A percentile compares a stretch with the other conserved stretches of the same genome.
phyloP scores from a whole-genome alignment of 2,888 invertebrate genomes.

The Abrostola tripartita region DNA sequence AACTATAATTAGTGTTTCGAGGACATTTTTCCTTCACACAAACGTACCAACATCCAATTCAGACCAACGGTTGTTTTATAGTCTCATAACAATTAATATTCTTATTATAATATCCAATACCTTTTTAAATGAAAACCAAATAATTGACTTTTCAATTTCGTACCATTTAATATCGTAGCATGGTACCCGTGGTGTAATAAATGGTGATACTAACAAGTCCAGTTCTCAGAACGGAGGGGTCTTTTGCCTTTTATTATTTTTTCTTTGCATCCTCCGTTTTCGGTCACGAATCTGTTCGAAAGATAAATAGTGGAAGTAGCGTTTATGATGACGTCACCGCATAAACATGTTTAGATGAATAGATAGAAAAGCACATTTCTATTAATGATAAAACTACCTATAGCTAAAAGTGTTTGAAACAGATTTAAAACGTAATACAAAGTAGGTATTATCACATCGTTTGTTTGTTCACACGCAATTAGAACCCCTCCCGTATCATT shows the following conservation, averaged over 20 bases:
- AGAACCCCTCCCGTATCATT: constrained; percentile 84
- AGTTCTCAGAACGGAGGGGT: constrained; percentile 79
- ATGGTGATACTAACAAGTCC: constrained; percentile 82
- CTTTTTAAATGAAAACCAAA: constrained; percentile 56
- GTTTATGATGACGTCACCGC: constrained; percentile 71
- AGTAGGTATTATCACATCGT: constrained; percentile 82
- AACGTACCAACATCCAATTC: constrained; percentile 38
- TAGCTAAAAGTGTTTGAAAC: constrained; percentile 36
- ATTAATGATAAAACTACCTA: constrained; percentile 20
- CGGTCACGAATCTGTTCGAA: constrained; percentile 80
- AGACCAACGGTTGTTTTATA: constrained; percentile 45
- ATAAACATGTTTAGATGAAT: constrained; percentile 41
- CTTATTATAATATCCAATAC: constrained; percentile 44
- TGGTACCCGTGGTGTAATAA: constrained; percentile 81
- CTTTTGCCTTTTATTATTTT: constrained; percentile 62
- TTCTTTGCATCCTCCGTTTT: constrained; percentile 65
- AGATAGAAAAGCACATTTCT: constrained; percentile 9
- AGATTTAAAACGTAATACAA: constrained; percentile 52
- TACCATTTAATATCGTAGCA: constrained; percentile 60
- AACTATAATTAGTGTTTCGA: constrained; percentile 39
- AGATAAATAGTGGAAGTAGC: constrained; percentile 78
- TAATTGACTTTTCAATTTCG: constrained; percentile 71
- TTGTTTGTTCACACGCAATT: constrained; percentile 86
- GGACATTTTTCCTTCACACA: constrained; percentile 28
- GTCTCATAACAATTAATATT: constrained; percentile 45